Conservation (phyloP, 2,113 vertebrate species). For the Bagarius yarrelli region DNA sequence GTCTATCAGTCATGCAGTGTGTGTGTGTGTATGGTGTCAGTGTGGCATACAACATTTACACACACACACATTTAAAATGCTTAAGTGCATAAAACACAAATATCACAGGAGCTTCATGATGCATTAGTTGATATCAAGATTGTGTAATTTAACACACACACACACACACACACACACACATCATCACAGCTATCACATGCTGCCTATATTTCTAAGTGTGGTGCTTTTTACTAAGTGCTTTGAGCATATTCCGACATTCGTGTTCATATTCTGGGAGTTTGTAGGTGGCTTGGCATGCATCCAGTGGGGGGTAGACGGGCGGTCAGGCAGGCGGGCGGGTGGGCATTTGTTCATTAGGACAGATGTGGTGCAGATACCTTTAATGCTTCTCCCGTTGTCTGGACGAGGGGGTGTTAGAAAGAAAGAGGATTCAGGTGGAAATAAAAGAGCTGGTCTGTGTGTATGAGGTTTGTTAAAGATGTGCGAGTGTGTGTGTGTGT, state of each 20-base stretch:
- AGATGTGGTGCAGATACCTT: constrained; percentile 80
- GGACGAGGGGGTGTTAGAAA: constrained; percentile 68
- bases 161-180: background rate
- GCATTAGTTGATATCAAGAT: background rate
- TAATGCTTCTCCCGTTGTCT: constrained; percentile 94
- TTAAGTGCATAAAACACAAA: background rate
- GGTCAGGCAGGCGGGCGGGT: constrained; percentile 56
- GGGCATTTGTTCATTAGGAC: constrained; percentile 53
- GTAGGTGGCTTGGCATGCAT: constrained; percentile 41
- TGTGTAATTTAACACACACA: background rate
- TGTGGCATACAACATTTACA: background rate
- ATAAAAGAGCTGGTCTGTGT: constrained; percentile 4
- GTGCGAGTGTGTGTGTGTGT: background rate
- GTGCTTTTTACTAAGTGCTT: background rate
- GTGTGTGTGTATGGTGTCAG: background rate
- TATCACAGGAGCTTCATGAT: background rate
- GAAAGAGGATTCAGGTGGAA: constrained; percentile 38
- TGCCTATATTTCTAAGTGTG: background rate
- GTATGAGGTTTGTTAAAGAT: background rate
- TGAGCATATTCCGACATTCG: background rate
- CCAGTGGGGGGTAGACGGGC: constrained; percentile 12
- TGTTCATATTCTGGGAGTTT: constrained; percentile 20
- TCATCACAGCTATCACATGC: constrained; percentile 9
- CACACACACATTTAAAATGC: background rate
- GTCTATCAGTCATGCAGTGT: background rate